These are phyloP conservation scores for Acipenser transmontanus DNA, from an alignment of 2,797 vertebrate genomes.

Conservation along the genomic window DNA sequence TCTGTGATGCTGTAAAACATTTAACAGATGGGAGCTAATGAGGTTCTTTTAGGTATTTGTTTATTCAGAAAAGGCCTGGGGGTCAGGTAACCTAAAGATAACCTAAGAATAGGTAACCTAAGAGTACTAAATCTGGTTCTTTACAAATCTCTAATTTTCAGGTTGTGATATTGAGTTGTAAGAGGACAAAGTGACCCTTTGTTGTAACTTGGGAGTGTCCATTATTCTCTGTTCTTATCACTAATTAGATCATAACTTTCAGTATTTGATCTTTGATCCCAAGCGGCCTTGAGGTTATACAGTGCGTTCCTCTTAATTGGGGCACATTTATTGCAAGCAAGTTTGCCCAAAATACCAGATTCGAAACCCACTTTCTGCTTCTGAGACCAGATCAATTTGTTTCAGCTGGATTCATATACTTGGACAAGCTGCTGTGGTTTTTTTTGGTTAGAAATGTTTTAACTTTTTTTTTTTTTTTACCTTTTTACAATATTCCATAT, in stretches of 20 bases:
- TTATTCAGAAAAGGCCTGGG: slow-evolving; percentile 35
- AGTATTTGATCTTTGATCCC: neutral
- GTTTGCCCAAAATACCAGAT: too few species aligned
- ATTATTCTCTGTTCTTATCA: slow-evolving; percentile 25
- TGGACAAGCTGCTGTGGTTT: too few species aligned
- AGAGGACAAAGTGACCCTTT: slow-evolving; percentile 26
- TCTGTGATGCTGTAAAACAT: slow-evolving; percentile 44
- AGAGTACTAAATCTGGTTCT: slow-evolving; percentile 29
- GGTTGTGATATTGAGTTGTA: slow-evolving; percentile 6
- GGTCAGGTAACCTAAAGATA: slow-evolving; percentile 40
- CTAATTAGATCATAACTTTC: slow-evolving; percentile 46
- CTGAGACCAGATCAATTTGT: too few species aligned
- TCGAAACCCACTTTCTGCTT: too few species aligned
- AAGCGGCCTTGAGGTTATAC: too few species aligned
- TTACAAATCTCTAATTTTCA: neutral
- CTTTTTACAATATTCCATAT: too few species aligned
- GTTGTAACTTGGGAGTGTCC: slow-evolving; percentile 19
- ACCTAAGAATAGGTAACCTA: too few species aligned
- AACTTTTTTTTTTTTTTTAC: too few species aligned
- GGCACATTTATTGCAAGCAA: too few species aligned
- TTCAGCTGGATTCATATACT: too few species aligned
- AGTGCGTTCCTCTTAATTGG: too few species aligned
- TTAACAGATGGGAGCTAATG: slow-evolving; percentile 61
- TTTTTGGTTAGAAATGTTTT: too few species aligned
- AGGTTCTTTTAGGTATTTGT: slow-evolving; percentile 40